Evolutionary conservation across 2,888 invertebrate species (phyloP).

Genomic region (Catotricha subobsoleta): DNA sequence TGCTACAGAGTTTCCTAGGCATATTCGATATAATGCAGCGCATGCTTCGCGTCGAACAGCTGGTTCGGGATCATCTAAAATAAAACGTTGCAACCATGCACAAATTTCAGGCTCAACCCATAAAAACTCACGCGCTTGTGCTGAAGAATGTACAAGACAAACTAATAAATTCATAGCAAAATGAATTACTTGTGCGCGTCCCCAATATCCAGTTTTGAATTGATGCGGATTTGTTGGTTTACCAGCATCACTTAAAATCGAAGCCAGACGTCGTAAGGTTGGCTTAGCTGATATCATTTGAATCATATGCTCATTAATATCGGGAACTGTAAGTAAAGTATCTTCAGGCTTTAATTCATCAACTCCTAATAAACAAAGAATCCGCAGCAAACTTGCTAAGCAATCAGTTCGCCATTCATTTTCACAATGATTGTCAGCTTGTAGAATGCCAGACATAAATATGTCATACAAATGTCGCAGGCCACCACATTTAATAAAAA

Average conservation of each 20-base stretch:
- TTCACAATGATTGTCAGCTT: conserved; percentile 51
- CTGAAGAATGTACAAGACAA: conserved; percentile 80
- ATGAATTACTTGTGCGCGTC: conserved; percentile 79
- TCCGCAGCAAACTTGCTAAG: conserved; percentile 66
- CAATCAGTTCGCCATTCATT: conserved; percentile 90
- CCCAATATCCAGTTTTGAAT: conserved; percentile 85
- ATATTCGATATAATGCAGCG: conserved; percentile 77
- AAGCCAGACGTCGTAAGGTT: conserved; percentile 67
- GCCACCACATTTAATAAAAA: conserved; percentile 76
- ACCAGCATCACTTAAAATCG: conserved; percentile 74
- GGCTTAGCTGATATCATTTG: conserved; percentile 72
- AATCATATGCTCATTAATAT: conserved; percentile 55
- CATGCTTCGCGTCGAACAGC: conserved; percentile 80
- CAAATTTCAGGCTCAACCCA: conserved; percentile 58
- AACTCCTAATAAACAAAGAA: conserved; percentile 73
- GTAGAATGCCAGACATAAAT: conserved; percentile 70
- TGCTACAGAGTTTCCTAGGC: conserved; percentile 42
- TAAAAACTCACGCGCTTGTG: conserved; percentile 54
- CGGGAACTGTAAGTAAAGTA: conserved; percentile 46
- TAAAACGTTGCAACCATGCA: conserved; percentile 66
- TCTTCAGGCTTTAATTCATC: conserved; percentile 30
- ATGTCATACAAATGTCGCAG: conserved; percentile 76
- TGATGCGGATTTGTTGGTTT: conserved; percentile 62
- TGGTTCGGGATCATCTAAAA: conserved; percentile 85
- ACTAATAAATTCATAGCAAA: conserved; percentile 84